A percentile compares a stretch with the other conserved stretches of the same genome.
Evolutionary conservation across 2,113 vertebrate genomes (phyloP).

Genomic region (Serilophus lunatus): DNA sequence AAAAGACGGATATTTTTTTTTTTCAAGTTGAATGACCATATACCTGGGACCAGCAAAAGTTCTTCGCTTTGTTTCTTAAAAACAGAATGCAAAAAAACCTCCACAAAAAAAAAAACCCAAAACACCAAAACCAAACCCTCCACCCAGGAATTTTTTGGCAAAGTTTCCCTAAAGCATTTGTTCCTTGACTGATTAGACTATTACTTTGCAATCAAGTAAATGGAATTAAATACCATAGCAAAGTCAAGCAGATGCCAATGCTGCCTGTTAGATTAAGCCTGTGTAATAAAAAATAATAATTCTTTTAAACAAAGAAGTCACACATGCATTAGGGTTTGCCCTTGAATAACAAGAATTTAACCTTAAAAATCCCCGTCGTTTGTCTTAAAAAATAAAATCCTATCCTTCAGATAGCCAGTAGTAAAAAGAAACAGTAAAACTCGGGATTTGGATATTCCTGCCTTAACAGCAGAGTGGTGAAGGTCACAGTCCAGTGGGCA

Average conservation of each 20-base stretch:
- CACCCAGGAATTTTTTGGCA: neutral
- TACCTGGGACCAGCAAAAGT: neutral
- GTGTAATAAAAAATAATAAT: neutral
- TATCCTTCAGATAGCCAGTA: neutral
- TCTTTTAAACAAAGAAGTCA: constrained; percentile 3
- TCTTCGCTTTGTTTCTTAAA: constrained; percentile 15
- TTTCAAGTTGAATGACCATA: neutral
- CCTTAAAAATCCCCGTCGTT: neutral
- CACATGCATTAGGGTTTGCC: neutral
- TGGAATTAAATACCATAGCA: neutral
- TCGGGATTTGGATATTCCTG: neutral
- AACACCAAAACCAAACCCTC: neutral
- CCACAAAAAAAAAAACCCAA: neutral
- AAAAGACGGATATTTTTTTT: neutral
- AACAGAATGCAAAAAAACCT: neutral
- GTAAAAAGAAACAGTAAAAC: constrained; percentile 15
- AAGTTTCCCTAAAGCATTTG: constrained; percentile 29
- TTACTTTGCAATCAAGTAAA: neutral
- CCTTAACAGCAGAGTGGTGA: neutral
- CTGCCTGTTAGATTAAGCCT: neutral
- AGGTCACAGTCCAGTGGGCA: constrained; percentile 17
- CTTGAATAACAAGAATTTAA: neutral
- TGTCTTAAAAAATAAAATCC: constrained; percentile 27
- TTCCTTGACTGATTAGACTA: constrained; percentile 6
- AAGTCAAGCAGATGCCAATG: neutral